Evolutionary conservation across 2,113 vertebrate species (phyloP).

Genomic region (Furnarius figulus): DNA sequence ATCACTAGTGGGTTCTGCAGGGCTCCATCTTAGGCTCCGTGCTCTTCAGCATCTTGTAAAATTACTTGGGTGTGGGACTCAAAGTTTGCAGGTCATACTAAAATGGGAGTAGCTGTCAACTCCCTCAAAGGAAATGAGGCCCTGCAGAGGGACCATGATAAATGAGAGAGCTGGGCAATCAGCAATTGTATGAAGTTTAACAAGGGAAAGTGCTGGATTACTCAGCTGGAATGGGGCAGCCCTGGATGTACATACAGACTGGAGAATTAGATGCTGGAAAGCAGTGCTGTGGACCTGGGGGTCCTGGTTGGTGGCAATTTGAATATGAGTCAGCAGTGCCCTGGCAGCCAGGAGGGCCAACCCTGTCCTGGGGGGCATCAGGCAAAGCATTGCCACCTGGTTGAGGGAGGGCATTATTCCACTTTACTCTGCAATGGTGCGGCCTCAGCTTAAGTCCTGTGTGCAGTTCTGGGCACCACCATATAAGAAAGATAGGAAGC

Average conservation of each 20-base stretch:
- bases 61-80: not conserved
- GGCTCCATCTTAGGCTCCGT: not conserved
- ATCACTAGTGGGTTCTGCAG: not conserved
- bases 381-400: fast-evolving
- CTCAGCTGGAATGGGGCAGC: no score
- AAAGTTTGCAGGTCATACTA: not conserved
- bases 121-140: not conserved
- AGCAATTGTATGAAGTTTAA: not conserved
- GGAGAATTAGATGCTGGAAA: not conserved
- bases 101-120: not conserved
- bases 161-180: not conserved
- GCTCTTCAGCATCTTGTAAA: not conserved
- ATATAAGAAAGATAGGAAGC: not conserved
- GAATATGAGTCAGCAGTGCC: not conserved
- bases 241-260: no score
- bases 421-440: not conserved
- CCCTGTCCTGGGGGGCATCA: fast-evolving
- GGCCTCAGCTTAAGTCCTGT: fast-evolving
- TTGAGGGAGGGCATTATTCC: not conserved
- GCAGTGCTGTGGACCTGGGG: not conserved
- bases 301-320: not conserved
- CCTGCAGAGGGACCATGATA: not conserved
- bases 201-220: not conserved
- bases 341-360: not conserved
- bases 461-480: not conserved